These are phyloP conservation scores for Labroides dimidiatus DNA, from an alignment of 2,797 vertebrate species.

Conservation along the genomic window DNA sequence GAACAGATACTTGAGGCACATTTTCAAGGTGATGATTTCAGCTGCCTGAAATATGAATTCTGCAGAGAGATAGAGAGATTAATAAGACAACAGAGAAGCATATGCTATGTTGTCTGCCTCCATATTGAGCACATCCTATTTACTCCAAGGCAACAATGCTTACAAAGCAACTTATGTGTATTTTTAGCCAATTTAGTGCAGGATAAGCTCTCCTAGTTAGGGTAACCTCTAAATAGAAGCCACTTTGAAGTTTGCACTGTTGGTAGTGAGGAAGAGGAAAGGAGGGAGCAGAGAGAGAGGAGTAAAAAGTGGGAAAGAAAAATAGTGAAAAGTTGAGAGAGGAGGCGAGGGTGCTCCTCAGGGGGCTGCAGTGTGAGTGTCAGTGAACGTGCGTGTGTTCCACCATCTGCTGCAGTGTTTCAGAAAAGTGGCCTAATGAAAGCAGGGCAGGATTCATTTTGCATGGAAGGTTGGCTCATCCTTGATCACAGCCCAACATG, in stretches of 20 bases:
- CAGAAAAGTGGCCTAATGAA: slow-evolving; percentile 70
- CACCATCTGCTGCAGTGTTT: slow-evolving; percentile 74
- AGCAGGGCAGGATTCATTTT: slow-evolving; percentile 69
- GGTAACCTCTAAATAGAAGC: slow-evolving; percentile 46
- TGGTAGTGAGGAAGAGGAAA: slow-evolving; percentile 29
- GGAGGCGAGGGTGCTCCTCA: slow-evolving; percentile 60
- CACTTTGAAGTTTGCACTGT: slow-evolving; percentile 58
- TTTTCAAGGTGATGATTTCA: slow-evolving; percentile 51
- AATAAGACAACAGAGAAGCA: slow-evolving; percentile 4
- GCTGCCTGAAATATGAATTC: slow-evolving; percentile 16
- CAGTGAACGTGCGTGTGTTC: slow-evolving; percentile 40
- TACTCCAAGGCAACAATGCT: slow-evolving; percentile 46
- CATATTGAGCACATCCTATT: slow-evolving; percentile 34
- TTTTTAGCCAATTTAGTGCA: slow-evolving; percentile 47
- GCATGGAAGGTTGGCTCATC: slow-evolving; percentile 63
- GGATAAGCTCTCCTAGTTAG: slow-evolving; percentile 21
- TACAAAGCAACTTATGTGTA: slow-evolving; percentile 43
- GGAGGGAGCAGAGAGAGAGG: slow-evolving; percentile 36
- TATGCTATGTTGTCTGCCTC: slow-evolving; percentile 8
- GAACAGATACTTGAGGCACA: slow-evolving; percentile 47
- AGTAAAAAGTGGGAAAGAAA: slow-evolving; percentile 56
- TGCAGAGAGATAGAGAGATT: slow-evolving; percentile 11
- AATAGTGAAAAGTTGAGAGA: slow-evolving; percentile 68
- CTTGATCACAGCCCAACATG: slow-evolving; percentile 50
- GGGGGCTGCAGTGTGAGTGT: slow-evolving; percentile 54